These are phyloP conservation scores for Drosophila albomicans DNA, from an alignment of 1,140 invertebrate species.

Conservation along the genomic window DNA sequence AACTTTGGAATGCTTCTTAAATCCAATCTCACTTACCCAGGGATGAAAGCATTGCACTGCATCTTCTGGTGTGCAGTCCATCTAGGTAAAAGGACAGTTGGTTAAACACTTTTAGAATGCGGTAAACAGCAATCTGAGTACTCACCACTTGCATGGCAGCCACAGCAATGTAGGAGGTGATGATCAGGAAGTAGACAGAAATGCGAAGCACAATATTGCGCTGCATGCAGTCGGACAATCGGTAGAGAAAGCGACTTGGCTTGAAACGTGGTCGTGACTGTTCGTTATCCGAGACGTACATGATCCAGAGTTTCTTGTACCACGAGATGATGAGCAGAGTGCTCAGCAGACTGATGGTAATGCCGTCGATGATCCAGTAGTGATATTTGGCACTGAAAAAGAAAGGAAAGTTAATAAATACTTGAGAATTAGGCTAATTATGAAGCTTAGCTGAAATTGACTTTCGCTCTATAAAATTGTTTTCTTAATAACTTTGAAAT, in stretches of 20 bases:
- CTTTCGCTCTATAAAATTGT: not conserved
- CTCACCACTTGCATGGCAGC: constrained; percentile 89
- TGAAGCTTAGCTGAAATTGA: too few relatives aligned
- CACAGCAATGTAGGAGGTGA: constrained; percentile 87
- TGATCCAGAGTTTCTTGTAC: constrained; percentile 84
- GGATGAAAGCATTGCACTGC: constrained; percentile 86
- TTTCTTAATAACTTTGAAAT: too few relatives aligned
- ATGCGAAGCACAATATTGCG: constrained; percentile 88
- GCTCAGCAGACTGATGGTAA: constrained; percentile 73
- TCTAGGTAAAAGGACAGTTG: constrained; percentile 2
- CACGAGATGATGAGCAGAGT: constrained; percentile 82
- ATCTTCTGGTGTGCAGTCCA: constrained; percentile 36
- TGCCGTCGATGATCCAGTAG: constrained; percentile 69
- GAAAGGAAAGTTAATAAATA: not conserved
- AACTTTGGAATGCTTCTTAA: not conserved
- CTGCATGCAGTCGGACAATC: constrained; percentile 86
- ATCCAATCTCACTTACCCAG: constrained; percentile 87
- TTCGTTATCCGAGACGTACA: constrained; percentile 73
- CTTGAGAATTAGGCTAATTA: too few relatives aligned
- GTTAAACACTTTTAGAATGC: not conserved
- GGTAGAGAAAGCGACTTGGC: constrained; percentile 85
- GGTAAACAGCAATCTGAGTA: not conserved
- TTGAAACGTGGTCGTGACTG: constrained; percentile 68
- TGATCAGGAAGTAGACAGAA: constrained; percentile 88
- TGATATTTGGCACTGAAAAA: constrained; percentile 49